Evolutionary conservation across 2,888 invertebrate genomes (phyloP).

Genomic region (Rutpela maculata): DNA sequence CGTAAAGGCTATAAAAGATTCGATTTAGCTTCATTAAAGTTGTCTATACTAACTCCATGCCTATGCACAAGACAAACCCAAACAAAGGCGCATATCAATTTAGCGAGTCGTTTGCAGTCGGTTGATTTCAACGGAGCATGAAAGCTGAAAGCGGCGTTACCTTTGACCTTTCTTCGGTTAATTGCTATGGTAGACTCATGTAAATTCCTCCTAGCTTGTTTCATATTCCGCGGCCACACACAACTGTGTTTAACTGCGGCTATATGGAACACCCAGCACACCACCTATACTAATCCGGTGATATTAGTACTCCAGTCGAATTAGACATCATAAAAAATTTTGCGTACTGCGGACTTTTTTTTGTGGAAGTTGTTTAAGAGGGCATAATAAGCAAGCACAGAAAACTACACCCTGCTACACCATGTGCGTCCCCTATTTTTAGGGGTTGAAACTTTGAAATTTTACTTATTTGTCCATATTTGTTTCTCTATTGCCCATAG

Average conservation of each 20-base stretch:
- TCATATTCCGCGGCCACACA: background rate
- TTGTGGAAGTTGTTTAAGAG: no score
- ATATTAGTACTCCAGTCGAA: no score
- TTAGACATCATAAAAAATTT: no score
- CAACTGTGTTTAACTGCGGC: background rate
- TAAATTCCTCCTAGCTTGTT: background rate
- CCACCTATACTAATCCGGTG: no score
- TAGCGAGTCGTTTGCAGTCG: background rate
- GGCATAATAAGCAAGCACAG: no score
- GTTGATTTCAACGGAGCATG: background rate
- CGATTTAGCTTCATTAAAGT: background rate
- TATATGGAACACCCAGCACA: no score
- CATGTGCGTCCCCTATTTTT: no score
- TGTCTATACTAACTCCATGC: background rate
- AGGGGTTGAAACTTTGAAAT: no score
- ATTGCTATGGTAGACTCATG: background rate
- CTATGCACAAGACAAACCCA: background rate
- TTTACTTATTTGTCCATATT: no score
- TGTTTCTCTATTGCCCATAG: no score
- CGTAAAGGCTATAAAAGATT: background rate
- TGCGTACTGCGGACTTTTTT: no score
- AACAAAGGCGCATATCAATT: background rate
- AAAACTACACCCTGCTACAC: no score
- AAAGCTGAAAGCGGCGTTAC: slow-evolving; percentile 1
- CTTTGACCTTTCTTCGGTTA: background rate